Conservation (phyloP, 1,140 invertebrate species). For the Acromyrmex echinatior region DNA sequence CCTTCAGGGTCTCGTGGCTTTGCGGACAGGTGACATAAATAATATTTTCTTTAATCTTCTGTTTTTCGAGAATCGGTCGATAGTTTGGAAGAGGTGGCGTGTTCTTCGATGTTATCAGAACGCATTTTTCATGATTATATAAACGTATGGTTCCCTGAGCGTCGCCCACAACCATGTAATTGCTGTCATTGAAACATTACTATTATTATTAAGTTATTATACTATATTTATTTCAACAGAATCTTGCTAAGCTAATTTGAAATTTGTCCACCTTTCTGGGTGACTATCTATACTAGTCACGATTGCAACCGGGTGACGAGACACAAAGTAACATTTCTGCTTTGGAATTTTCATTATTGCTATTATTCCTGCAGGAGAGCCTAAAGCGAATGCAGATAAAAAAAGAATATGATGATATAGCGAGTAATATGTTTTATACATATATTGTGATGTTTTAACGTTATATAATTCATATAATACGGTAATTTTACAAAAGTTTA, state of each 20-base stretch:
- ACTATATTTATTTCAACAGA: neutral
- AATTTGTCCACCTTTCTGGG: slow-evolving; percentile 70
- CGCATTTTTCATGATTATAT: slow-evolving; percentile 68
- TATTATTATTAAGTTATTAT: neutral
- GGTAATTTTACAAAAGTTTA: neutral
- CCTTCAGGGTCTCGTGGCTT: slow-evolving; percentile 44
- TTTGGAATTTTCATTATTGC: slow-evolving; percentile 70
- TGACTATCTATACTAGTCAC: slow-evolving; percentile 73
- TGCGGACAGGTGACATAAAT: slow-evolving; percentile 69
- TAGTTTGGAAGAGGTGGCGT: slow-evolving; percentile 68
- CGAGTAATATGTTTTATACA: neutral
- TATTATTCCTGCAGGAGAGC: slow-evolving; percentile 66
- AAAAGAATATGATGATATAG: neutral
- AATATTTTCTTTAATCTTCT: slow-evolving; percentile 55
- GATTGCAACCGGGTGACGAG: slow-evolving; percentile 3
- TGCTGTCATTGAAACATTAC: slow-evolving; percentile 51
- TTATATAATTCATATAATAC: slow-evolving; percentile 15
- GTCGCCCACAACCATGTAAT: slow-evolving; percentile 72
- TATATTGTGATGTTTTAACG: neutral
- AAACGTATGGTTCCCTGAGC: slow-evolving; percentile 57
- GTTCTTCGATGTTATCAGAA: slow-evolving; percentile 45
- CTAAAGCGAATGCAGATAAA: slow-evolving; percentile 45
- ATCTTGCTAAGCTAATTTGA: neutral
- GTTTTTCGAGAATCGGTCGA: slow-evolving; percentile 42
- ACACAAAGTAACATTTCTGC: slow-evolving; percentile 70